phyloP scores from a whole-genome alignment of 2,797 vertebrate species.

The Chelon labrosus region DNA sequence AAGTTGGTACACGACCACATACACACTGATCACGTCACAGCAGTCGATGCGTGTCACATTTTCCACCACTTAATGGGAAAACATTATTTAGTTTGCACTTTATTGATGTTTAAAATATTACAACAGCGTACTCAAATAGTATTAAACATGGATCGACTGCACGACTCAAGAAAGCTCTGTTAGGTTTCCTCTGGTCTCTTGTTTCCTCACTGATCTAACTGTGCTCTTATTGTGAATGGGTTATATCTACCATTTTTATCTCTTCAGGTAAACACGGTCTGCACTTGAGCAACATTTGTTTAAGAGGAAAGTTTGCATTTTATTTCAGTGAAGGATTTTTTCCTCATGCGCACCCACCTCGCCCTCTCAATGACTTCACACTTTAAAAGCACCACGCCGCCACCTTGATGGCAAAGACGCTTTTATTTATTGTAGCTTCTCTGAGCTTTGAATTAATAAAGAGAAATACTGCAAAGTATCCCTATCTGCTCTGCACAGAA shows the following conservation, averaged over 20 bases:
- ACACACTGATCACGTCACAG: background rate
- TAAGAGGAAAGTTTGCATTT: conserved; percentile 7
- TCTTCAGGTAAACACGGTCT: background rate
- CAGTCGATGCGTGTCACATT: background rate
- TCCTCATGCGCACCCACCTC: background rate
- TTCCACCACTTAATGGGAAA: background rate
- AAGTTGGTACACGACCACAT: background rate
- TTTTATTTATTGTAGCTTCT: conserved; percentile 5
- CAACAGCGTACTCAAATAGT: too few species aligned
- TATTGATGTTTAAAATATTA: too few species aligned
- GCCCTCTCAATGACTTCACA: conserved; percentile 1
- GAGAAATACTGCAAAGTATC: conserved; percentile 1
- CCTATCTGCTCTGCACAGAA: background rate
- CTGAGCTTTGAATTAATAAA: background rate
- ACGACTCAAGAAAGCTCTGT: background rate
- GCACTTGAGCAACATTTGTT: background rate
- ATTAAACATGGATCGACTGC: background rate
- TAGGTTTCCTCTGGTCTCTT: background rate
- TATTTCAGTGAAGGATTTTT: conserved; percentile 19
- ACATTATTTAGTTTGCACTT: too few species aligned
- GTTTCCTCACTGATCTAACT: conserved; percentile 9
- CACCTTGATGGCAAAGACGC: background rate
- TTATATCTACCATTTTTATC: too few species aligned
- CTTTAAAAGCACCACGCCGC: conserved; percentile 2
- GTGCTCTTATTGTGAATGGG: background rate